Base-by-base conservation (phyloP, 2,113 vertebrate genomes). In the Columbina picui region DNA sequence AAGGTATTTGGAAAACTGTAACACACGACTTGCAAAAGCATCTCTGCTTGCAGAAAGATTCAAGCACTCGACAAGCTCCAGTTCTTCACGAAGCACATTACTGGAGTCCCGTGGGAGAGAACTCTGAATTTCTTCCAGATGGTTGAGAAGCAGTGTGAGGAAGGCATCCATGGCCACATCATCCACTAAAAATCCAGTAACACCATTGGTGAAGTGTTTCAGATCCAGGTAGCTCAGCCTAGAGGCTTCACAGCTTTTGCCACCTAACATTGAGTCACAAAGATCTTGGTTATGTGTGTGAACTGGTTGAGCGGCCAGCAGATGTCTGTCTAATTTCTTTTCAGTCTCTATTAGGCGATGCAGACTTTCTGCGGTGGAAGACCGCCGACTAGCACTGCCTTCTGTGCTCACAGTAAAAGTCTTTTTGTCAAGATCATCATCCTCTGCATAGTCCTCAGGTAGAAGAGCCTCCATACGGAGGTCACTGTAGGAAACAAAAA, bases 401-500 rank as follows among this genome's bases (percentile, higher is more conserved):
- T 90, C 93, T 74, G 57, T 61, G 34, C 34, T 94, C 78, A 85
- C 10, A n/a, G 56, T 7, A 52, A 13, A 36, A 52, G 32, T 52
- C 55, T 90, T 98, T 57, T 83, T 88, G 55, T 98, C 97, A 47
- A 91, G 19, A 34, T 98, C 97, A 20, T 97, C 98, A 19, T 98
- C 98, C 43, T 98, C 97, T 75, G 97, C 95, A 85, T 97, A 98
- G 92, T 97, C 98, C 57, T 98, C 98, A 5, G 93, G 94, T 9
- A 96, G 34, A 84, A 87, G 15, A 89, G 93, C 75, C 55, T 97
- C 97, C 87, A 84, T 92, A 56, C 84, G 74, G 64, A 99, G 99
- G 89, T 99, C 99, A n/a, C 97, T 68, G 43, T 97, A 98, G 59
- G 99, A 99, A 86, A 99, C 89, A 92, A 99, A 98, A 92, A 99